phyloP scores from a whole-genome alignment of 2,888 invertebrate genomes.

The Liopterus haemorrhoidalis region DNA sequence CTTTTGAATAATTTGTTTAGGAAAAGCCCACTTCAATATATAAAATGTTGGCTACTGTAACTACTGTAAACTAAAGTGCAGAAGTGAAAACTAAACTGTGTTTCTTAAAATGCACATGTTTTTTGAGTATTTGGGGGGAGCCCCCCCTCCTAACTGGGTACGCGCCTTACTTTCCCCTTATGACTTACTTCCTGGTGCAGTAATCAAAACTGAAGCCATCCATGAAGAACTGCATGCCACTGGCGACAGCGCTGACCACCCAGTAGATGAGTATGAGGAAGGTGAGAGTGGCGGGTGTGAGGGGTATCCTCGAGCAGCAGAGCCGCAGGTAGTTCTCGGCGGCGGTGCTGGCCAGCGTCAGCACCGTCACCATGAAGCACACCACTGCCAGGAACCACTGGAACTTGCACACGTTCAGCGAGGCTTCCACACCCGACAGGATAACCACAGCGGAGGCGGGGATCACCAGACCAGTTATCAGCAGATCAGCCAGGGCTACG shows the following conservation, averaged over 20 bases:
- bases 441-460: conserved; percentile 65
- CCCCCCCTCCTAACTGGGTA: too few species aligned
- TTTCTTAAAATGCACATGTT: too few species aligned
- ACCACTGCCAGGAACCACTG: conserved; percentile 63
- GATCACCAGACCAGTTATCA: conserved; percentile 63
- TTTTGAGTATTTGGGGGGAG: too few species aligned
- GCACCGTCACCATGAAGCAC: conserved; percentile 60
- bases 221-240: conserved; percentile 56
- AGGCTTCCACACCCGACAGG: conserved; percentile 57
- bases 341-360: conserved; percentile 59
- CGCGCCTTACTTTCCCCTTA: too few species aligned
- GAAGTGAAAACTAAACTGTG: too few species aligned
- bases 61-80: too few species aligned
- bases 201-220: conserved; percentile 64
- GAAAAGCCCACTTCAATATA: too few species aligned
- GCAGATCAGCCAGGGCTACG: conserved; percentile 64
- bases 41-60: too few species aligned
- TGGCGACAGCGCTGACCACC: conserved; percentile 50
- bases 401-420: conserved; percentile 54
- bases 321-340: conserved; percentile 61
- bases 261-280: conserved; percentile 53
- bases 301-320: conserved; percentile 45
- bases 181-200: conserved; percentile 51
- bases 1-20: too few species aligned
- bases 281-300: conserved; percentile 47